Evolutionary conservation across 2,797 vertebrate species (phyloP).

Genomic region (Miichthys miiuy): DNA sequence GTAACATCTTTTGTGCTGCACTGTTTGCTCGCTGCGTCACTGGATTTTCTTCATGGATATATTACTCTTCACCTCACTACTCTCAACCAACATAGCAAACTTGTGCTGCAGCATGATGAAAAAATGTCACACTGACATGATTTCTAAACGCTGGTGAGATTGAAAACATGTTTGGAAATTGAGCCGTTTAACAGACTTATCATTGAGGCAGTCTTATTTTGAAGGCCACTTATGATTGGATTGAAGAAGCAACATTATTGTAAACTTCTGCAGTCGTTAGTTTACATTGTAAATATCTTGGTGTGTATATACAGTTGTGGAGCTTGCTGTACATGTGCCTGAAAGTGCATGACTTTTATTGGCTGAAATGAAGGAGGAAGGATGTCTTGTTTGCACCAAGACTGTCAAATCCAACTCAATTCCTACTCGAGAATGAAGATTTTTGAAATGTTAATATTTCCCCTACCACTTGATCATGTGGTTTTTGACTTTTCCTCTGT

Average conservation of each 20-base stretch:
- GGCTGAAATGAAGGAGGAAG: neutral
- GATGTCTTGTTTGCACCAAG: neutral
- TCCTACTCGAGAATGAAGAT: neutral
- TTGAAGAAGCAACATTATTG: neutral
- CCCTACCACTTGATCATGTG: neutral
- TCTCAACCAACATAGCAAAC: conserved; percentile 24
- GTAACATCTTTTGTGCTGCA: conserved; percentile 36
- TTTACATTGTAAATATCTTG: conserved; percentile 69
- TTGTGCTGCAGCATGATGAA: neutral
- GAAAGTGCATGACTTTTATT: conserved; percentile 48
- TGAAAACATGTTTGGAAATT: neutral
- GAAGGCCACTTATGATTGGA: conserved; percentile 10
- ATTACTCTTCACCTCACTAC: conserved; percentile 33
- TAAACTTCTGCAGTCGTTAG: conserved; percentile 13
- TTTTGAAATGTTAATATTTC: neutral
- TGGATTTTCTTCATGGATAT: conserved; percentile 38
- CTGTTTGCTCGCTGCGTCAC: conserved; percentile 11
- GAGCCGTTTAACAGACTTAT: neutral
- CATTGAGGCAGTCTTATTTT: conserved; percentile 23
- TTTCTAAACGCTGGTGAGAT: neutral
- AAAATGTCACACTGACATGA: neutral
- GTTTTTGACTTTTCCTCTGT: neutral
- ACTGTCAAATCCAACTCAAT: neutral
- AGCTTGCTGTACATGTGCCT: conserved; percentile 41
- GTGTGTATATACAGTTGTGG: neutral